These are phyloP conservation scores for Ciona savignyi DNA, from an alignment of 23 tunicate species.

Conservation along the genomic window DNA sequence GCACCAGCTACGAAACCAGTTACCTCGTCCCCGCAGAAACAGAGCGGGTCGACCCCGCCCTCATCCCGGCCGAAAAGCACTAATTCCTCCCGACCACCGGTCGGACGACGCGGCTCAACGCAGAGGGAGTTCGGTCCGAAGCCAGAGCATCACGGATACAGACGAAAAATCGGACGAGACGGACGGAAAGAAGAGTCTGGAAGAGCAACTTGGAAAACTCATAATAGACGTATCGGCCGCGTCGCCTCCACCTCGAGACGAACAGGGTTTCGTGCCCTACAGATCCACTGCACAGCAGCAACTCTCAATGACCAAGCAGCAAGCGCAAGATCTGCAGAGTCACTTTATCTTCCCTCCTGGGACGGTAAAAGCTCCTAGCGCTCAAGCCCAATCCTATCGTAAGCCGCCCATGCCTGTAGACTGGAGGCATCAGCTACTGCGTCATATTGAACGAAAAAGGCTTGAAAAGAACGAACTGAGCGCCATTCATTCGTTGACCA, in stretches of 20 bases:
- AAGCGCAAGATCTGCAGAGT: background rate
- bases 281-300: background rate
- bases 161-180: slow-evolving; percentile 12
- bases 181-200: slow-evolving; percentile 34
- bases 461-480: slow-evolving; percentile 29
- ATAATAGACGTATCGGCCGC: slow-evolving; percentile 28
- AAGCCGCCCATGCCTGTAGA: slow-evolving; percentile 54
- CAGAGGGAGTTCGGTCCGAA: slow-evolving; percentile 52
- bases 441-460: slow-evolving; percentile 64
- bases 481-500: slow-evolving; percentile 23
- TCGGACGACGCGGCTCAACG: slow-evolving; percentile 35
- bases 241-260: slow-evolving; percentile 6
- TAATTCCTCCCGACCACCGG: background rate
- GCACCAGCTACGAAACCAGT: background rate
- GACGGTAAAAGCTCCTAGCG: background rate
- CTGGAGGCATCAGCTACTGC: slow-evolving; percentile 77
- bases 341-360: background rate
- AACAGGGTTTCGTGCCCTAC: slow-evolving; percentile 31
- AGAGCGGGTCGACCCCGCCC: background rate
- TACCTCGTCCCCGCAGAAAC: background rate
- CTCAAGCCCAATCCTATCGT: no score
- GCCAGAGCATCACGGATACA: slow-evolving; percentile 3
- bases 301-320: background rate
- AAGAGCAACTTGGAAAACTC: slow-evolving; percentile 81
- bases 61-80: background rate